Conservation (phyloP, 2,113 vertebrate genomes). For the Carollia perspicillata region DNA sequence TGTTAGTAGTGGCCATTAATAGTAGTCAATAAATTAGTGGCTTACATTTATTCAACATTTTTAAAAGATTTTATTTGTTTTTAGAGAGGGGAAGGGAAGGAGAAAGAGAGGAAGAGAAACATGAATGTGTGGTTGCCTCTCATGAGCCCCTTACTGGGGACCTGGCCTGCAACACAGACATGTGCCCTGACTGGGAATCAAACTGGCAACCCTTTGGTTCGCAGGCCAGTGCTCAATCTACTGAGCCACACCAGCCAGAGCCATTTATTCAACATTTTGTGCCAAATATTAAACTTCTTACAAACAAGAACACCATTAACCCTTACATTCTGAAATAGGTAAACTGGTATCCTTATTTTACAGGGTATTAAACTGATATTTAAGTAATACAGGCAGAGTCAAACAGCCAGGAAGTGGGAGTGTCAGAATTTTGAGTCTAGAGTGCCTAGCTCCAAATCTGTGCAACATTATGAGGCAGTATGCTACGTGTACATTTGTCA, state of each 20-base stretch:
- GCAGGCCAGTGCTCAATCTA: no score
- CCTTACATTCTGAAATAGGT: neutral
- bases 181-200: no score
- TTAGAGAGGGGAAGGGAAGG: no score
- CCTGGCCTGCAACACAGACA: no score
- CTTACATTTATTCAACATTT: neutral
- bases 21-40: neutral
- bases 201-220: no score
- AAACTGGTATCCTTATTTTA: neutral
- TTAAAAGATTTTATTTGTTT: no score
- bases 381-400: neutral
- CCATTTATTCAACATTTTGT: neutral
- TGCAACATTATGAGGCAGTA: neutral
- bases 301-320: neutral
- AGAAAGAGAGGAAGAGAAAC: no score
- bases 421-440: neutral
- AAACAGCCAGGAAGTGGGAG: neutral
- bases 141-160: no score
- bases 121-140: no score
- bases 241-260: no score
- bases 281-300: neutral
- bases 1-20: neutral
- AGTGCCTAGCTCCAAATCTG: neutral
- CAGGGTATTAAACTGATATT: neutral
- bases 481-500: no score